Percentiles rank a stretch among this genome's conserved stretches.
These are phyloP conservation scores for Heliconius cydno DNA, from an alignment of 2,888 invertebrate species.

Conservation along the genomic window DNA sequence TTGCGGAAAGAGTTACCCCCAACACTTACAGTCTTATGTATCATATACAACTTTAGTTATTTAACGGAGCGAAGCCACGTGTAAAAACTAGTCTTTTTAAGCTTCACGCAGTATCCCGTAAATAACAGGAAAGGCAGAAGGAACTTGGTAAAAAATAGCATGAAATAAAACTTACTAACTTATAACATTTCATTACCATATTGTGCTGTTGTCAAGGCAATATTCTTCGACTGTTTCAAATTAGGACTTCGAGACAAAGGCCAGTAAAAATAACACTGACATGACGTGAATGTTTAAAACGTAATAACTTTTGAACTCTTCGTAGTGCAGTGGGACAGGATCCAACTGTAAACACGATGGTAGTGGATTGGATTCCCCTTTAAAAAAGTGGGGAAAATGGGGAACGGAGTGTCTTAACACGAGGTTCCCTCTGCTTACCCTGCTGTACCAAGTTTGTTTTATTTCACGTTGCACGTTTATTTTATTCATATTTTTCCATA, in stretches of 20 bases:
- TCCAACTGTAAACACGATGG: background rate
- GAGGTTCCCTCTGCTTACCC: no score
- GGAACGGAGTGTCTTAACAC: no score
- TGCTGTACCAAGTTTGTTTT: no score
- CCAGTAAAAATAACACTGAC: constrained; percentile 6
- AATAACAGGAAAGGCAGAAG: no score
- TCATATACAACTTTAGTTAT: no score
- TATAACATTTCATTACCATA: constrained; percentile 1
- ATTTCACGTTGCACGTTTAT: no score
- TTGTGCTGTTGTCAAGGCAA: constrained; percentile 4
- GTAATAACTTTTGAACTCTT: background rate
- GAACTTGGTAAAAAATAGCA: background rate
- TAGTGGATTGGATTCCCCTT: background rate
- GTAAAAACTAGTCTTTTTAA: no score
- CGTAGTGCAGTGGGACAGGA: background rate
- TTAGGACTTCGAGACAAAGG: constrained; percentile 2
- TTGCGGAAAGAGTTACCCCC: no score
- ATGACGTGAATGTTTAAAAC: background rate
- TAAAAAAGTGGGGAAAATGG: no score
- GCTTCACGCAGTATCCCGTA: background rate
- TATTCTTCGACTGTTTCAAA: constrained; percentile 6
- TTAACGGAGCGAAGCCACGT: no score
- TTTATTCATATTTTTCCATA: background rate
- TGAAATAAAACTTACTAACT: background rate
- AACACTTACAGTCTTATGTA: no score